Evolutionary conservation across 2,888 invertebrate genomes (phyloP), one percentile per base, ranked within the genome.

Genomic region (Halictus ligatus): DNA sequence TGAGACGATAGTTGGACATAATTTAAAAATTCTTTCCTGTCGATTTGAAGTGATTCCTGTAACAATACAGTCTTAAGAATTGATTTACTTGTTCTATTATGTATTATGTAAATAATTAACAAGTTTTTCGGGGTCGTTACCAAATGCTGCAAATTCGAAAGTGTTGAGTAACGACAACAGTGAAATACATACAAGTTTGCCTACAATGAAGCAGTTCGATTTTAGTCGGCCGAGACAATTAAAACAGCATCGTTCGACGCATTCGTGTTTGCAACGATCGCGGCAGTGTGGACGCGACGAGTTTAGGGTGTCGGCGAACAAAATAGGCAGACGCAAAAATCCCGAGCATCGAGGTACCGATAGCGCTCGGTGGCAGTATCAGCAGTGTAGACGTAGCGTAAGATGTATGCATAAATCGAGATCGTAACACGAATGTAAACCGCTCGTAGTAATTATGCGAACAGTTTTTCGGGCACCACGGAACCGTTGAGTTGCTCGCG

Each of bases 381-480:
- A 69, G 69, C 69, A 69, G 40, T 40, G 69, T 69, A 69, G 69
- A 69, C 69, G 10, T 69, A 69, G 40, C 40, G 10, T 69, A 69
- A 40, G 35, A 69, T 69, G 69, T 69, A 40, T 40, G 69, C 69
- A 69, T 40, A 69, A 69, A 69, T 69, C 69, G 21, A 69, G 21
- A 69, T 69, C 21, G 40, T 40, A 69, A 69, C 40, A 40, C 18
- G 69, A 69, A 69, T 69, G 69, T 69, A 69, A 69, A 69, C 40
- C 40, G 69, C 21, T 69, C 69, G 21, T 69, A 40, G 40, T 40
- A 40, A 58, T 58, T 40, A 69, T 21, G 69, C 40, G 69, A 69
- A 18, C 29, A 64, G 15, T 64, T 69, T 69, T n/a, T 46, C 12
- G 18, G 0, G 18, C 21, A 69, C 69, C 35, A 40, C 35, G 67